Percentiles rank a stretch among this genome's conserved stretches.
phyloP scores from a whole-genome alignment of 1,140 invertebrate genomes.

The Camponotus floridanus region DNA sequence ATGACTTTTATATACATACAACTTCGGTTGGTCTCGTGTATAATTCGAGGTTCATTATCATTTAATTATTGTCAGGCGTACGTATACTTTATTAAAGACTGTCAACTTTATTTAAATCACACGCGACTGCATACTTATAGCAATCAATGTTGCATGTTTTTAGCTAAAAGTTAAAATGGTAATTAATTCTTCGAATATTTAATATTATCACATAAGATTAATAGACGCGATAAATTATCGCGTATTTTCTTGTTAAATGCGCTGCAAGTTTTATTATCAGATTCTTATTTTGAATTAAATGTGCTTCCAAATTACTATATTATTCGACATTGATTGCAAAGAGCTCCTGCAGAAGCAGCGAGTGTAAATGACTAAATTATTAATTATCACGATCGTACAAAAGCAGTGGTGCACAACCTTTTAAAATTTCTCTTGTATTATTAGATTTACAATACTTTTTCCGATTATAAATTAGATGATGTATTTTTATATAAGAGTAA shows the following conservation, averaged over 20 bases:
- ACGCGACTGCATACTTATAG: background rate
- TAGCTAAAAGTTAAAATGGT: background rate
- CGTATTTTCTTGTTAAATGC: background rate
- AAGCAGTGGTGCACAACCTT: background rate
- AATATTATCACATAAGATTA: background rate
- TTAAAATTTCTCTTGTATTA: slow-evolving; percentile 2
- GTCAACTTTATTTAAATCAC: slow-evolving; percentile 45
- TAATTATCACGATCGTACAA: background rate
- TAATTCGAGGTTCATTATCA: slow-evolving; percentile 49
- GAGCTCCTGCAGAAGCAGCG: background rate
- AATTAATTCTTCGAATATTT: background rate
- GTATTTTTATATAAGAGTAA: background rate
- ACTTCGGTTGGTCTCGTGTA: slow-evolving; percentile 52
- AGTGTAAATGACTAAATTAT: slow-evolving; percentile 6
- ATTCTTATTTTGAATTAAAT: background rate
- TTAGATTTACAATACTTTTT: slow-evolving; percentile 5
- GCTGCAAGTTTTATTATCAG: background rate
- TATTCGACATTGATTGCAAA: slow-evolving; percentile 28
- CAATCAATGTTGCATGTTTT: slow-evolving; percentile 28
- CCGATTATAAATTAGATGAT: background rate
- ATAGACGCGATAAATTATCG: background rate
- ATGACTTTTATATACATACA: background rate
- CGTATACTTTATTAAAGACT: slow-evolving; percentile 57
- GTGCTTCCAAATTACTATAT: background rate
- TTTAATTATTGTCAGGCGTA: slow-evolving; percentile 73